Conservation (phyloP, 2,113 vertebrate genomes). For the Sterna hirundo region DNA sequence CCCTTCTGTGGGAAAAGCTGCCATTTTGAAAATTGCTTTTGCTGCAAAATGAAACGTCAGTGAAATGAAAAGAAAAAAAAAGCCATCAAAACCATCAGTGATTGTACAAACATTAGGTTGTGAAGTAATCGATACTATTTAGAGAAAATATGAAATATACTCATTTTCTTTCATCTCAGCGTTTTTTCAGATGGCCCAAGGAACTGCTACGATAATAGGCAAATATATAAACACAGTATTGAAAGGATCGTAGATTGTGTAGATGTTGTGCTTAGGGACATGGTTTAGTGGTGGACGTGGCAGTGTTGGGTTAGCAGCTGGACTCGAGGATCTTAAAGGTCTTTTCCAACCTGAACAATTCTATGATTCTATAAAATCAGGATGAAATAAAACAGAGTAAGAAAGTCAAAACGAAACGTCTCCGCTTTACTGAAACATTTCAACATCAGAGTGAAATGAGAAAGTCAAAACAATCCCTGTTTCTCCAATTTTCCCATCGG, state of each 20-base stretch:
- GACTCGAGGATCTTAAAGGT: background rate
- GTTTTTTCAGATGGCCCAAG: slow-evolving; percentile 13
- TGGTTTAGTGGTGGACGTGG: background rate
- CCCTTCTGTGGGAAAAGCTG: background rate
- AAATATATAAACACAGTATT: background rate
- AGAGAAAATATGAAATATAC: slow-evolving; percentile 14
- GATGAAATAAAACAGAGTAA: slow-evolving; percentile 14
- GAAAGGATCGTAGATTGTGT: background rate
- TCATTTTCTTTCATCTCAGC: slow-evolving; percentile 35
- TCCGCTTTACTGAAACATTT: background rate
- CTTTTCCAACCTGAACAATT: background rate
- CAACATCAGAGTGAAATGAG: background rate
- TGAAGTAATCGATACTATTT: slow-evolving; percentile 40
- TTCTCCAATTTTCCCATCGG: background rate
- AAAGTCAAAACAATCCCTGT: background rate
- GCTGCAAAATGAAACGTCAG: background rate
- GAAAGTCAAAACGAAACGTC: slow-evolving; percentile 1
- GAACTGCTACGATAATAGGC: background rate
- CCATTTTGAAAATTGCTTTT: slow-evolving; percentile 40
- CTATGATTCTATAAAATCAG: background rate
- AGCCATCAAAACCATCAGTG: background rate
- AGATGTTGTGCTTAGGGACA: background rate
- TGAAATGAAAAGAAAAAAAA: background rate
- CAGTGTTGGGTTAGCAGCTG: background rate
- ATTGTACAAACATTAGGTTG: background rate